A percentile compares a stretch with the other conserved stretches of the same genome.
Conservation (phyloP, 2,888 invertebrate species). For the Diabrotica balteata region DNA sequence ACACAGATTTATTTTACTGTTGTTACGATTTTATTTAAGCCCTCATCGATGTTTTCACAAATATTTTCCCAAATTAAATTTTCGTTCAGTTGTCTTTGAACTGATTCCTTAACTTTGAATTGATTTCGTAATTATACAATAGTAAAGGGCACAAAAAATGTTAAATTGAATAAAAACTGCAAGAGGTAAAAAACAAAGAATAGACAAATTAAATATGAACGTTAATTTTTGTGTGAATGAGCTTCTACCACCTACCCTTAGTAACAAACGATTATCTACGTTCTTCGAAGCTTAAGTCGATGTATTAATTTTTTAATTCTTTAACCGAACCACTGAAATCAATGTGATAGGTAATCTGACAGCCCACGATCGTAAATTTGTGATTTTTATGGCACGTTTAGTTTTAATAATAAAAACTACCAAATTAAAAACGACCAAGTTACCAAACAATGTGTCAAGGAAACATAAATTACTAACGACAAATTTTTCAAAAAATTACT, state of each 20-base stretch:
- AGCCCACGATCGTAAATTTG: constrained; percentile 3
- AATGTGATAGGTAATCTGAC: neutral
- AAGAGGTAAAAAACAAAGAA: no score
- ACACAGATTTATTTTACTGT: no score
- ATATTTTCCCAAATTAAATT: no score
- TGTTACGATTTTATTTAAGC: no score
- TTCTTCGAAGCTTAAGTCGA: neutral
- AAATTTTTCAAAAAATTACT: neutral
- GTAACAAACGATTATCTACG: neutral
- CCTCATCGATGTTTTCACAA: no score
- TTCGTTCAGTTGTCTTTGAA: no score
- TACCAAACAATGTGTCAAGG: constrained; percentile 6
- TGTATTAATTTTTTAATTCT: neutral
- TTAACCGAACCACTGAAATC: constrained; percentile 2
- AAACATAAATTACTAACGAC: constrained; percentile 8
- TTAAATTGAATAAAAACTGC: no score
- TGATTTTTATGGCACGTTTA: constrained; percentile 2
- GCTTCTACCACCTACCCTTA: neutral
- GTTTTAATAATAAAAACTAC: constrained; percentile 1
- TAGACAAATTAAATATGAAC: no score
- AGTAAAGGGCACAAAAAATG: no score
- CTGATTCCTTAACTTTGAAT: no score
- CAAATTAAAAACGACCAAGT: constrained; percentile 1
- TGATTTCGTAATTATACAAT: no score
- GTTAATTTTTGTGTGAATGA: no score